Evolutionary conservation across 2,797 vertebrate genomes (phyloP).

Genomic region (Pseudochromis fuscus): DNA sequence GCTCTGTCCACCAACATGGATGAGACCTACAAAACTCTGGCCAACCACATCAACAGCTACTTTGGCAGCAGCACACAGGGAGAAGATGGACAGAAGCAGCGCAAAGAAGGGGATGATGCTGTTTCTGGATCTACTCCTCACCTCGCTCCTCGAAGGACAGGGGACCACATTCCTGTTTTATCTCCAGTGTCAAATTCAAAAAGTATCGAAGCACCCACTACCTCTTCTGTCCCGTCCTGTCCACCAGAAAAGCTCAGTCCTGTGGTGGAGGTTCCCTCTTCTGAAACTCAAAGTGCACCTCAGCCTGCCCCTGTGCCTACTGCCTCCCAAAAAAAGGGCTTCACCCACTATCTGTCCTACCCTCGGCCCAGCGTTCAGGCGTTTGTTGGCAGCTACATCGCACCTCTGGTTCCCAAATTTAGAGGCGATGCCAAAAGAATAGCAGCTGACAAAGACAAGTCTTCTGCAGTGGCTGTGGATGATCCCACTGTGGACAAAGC

Average conservation of each 20-base stretch:
- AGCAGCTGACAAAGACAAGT: slow-evolving; percentile 77
- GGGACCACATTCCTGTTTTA: slow-evolving; percentile 59
- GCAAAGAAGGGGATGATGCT: neutral
- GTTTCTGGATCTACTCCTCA: slow-evolving; percentile 22
- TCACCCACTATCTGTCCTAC: slow-evolving; percentile 91
- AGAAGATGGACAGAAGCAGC: slow-evolving; percentile 71
- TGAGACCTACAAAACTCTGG: slow-evolving; percentile 90
- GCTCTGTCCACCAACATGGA: slow-evolving; percentile 90
- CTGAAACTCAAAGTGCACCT: slow-evolving; percentile 33
- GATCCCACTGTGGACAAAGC: slow-evolving; percentile 57
- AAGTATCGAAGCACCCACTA: slow-evolving; percentile 24
- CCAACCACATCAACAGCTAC: slow-evolving; percentile 92
- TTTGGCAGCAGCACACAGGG: slow-evolving; percentile 79
- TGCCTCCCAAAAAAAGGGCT: slow-evolving; percentile 88
- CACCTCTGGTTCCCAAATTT: slow-evolving; percentile 92
- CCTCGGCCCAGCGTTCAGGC: slow-evolving; percentile 93
- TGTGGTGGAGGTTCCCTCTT: neutral
- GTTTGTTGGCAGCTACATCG: slow-evolving; percentile 95
- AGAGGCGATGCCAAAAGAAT: slow-evolving; percentile 86
- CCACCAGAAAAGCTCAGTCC: slow-evolving; percentile 33
- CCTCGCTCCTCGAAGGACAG: neutral
- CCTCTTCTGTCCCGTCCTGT: slow-evolving; percentile 17
- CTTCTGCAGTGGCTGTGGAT: slow-evolving; percentile 33
- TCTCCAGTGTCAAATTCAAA: slow-evolving; percentile 69
- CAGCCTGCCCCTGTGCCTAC: slow-evolving; percentile 46